These are phyloP conservation scores for Catharus fuscescens DNA, from an alignment of 2,113 vertebrate genomes.

Conservation along the genomic window DNA sequence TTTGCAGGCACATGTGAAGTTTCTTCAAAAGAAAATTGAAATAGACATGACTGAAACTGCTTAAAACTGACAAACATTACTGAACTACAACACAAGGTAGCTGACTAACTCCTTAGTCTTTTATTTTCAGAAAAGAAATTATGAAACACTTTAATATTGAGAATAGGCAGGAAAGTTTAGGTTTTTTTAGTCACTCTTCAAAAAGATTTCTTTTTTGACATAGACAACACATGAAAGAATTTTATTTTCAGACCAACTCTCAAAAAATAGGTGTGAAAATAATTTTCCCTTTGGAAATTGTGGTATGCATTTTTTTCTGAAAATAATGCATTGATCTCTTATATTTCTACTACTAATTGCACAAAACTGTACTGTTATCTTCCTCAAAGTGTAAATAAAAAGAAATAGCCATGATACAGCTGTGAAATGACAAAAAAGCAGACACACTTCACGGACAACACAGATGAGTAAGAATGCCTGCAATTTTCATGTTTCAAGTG, in stretches of 20 bases:
- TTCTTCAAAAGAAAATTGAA: neutral
- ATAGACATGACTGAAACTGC: neutral
- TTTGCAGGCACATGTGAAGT: neutral
- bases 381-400: neutral
- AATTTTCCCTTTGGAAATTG: neutral
- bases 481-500: neutral
- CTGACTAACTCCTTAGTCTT: neutral
- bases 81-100: neutral
- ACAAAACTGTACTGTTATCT: neutral
- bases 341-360: neutral
- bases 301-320: neutral
- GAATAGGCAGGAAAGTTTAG: neutral
- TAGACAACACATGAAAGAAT: accelerated
- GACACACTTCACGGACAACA: neutral
- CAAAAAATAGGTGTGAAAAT: neutral
- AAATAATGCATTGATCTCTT: neutral
- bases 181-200: neutral
- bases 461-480: neutral
- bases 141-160: neutral
- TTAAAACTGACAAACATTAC: neutral
- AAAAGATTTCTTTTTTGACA: neutral
- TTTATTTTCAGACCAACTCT: neutral
- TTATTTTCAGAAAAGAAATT: neutral
- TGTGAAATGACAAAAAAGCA: neutral
- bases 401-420: neutral